Conservation (phyloP, 2,797 vertebrate genomes). For the Coracias cyanogaster region DNA sequence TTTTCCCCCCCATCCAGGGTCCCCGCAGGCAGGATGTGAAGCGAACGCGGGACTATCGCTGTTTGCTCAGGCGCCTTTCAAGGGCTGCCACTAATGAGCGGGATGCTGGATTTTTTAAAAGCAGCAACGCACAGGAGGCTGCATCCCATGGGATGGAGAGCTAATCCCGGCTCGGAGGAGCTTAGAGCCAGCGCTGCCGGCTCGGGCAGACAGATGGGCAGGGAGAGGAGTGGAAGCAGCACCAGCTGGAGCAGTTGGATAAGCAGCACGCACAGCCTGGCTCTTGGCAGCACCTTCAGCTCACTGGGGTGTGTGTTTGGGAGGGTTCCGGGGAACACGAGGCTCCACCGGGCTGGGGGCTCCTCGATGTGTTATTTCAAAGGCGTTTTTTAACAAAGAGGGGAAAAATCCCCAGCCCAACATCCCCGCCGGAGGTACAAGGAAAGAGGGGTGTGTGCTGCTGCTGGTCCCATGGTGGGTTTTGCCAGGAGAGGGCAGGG, state of each 20-base stretch:
- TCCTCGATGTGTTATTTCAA: fast-evolving
- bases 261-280: not conserved
- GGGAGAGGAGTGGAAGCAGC: not conserved
- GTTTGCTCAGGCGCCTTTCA: not conserved
- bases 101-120: not conserved
- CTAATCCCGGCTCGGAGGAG: not conserved
- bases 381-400: not conserved
- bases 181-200: not conserved
- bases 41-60: not conserved
- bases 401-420: fast-evolving
- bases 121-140: not conserved
- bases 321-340: not conserved
- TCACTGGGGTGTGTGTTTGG: fast-evolving
- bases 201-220: conserved; percentile 23
- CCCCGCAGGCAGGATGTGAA: not conserved
- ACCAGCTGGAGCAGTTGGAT: conserved; percentile 41
- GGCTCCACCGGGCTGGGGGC: not conserved
- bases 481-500: not conserved
- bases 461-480: not conserved
- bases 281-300: not conserved
- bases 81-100: not conserved
- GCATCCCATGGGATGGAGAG: not conserved
- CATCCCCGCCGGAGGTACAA: fast-evolving
- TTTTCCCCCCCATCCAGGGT: not conserved
- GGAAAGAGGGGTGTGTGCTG: not conserved